Base-by-base conservation (phyloP, 2,797 vertebrate genomes). In the Spheniscus humboldti region DNA sequence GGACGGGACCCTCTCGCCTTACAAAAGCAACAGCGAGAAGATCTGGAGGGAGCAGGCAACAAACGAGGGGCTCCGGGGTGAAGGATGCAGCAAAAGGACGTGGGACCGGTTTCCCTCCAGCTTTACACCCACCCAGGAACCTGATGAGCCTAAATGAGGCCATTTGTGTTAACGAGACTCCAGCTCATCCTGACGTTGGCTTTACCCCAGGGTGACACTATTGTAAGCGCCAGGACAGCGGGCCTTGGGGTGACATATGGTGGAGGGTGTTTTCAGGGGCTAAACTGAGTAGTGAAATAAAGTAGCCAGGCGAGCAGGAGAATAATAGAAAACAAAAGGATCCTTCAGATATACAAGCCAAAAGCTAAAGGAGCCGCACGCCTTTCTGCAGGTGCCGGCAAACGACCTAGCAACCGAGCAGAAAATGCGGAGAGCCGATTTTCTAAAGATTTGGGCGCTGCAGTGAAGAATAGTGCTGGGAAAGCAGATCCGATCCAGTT, bases 261-360 rank as follows among this genome's bases (percentile, higher is more conserved):
- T 16, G 48, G 74, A 72, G 97, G 89, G 95, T 95, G 94, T 95
- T 97, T 81, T 80, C 96, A 79, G 83, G 48, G 63, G 50, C 94
- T 96, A 93, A 79, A 87, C 53, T 96, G 89, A 5, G 71, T 66
- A 92, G 95, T 81, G 83, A 96, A 96, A 98, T 97, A 91, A 98
- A 97, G 88, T 94, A 96, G 91, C 91, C 96, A 96, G 72, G 82
- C 47, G 14, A 97, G 95, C 84, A 59, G 68, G 50, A 86, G 76
- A 97, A 97, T 95, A 96, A 96, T 79, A 63, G 88, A 88, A 95
- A 97, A 98, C 97, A 98, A 98, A 98, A 97, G 96, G 77, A 76
- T 86, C 88, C 92, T 96, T 98, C 95, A 79, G 92, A 97, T 53
- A 90, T 59, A 39, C 18, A 33, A n/a, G 39, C 55, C 73, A 81